Base-by-base conservation (phyloP, 2,113 vertebrate genomes). In the Pseudorhombus dupliciocellatus region DNA sequence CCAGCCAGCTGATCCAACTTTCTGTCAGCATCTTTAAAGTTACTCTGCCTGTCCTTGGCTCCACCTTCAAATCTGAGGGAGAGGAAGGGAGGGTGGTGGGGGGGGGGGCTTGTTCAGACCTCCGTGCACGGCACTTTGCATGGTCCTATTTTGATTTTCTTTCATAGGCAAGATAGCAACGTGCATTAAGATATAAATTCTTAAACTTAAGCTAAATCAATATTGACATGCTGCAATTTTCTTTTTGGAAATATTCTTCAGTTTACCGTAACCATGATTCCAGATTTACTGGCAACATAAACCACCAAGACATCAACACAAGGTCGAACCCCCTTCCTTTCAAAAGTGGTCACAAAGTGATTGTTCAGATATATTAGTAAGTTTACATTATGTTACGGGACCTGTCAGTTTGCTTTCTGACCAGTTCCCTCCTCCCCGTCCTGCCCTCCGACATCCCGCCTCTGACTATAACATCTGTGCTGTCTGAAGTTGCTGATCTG, bases 21-120 rank as follows among this genome's bases (percentile, higher is more conserved):
- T 75, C 75, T 86, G 79, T 89, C 83, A 80, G 65, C 82, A 60
- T 50, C 65, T 72, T 48, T 66, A 25, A 57, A 60, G 64, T 83
- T 77, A 73, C 20, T n/a, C 59, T 26, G 26, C 56, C 64, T 37
- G 54, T 50, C 20, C 21, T n/a, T 50, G 46, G 46, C 46, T n/a
- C 57, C 42, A 67, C 22, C 58, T 73, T 74, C 60, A 65, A 79
- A 72, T 25, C 57, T 56, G 28, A 52, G 18, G 14, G 24, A 66
- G 28, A 53, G 26, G 25, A 37, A 24, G 34, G 22, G 31, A 31
- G 31, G 31, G 31, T n/a, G n/a, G n/a, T n/a, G 31, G 21, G 31
- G 30, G 51, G 34, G 21, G 31, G 31, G 44, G n/a, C 22, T 55
- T 54, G 21, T 28, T 20, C 14, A 53, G 66, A 50, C 52, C 30